Base-by-base conservation (phyloP, 2,113 vertebrate genomes). In the Falco punctatus region DNA sequence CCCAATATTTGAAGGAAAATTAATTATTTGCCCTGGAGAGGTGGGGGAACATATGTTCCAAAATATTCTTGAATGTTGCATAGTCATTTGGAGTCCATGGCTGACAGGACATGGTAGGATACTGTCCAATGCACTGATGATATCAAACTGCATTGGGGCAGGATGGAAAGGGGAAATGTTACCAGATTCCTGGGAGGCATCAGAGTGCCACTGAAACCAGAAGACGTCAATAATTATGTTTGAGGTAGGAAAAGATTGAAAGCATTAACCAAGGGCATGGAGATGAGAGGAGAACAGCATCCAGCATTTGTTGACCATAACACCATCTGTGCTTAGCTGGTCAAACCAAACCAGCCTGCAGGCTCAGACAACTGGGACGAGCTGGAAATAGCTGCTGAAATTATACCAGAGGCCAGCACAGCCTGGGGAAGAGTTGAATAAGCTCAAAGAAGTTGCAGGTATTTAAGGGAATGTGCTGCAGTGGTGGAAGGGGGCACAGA, bases 101-200 rank as follows among this genome's bases (percentile, higher is more conserved):
- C 54, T 93, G 33, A 44, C 23, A 64, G 65, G 62, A 59, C 69
- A 40, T 1, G 2, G 38, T 14, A 18, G 46, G 69, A 44, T 32
- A 24, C 42, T 1, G 0, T 54, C n/a, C 67, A 87, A 35, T 38
- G 24, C 61, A 23, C 35, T 5, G n/a, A 42, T 0, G 1, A 18
- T 73, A 48, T 15, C 38, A 80, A 89, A 86, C 70, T 26, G 35
- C 30, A 13, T 18, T 4, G 33, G 23, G 52, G 21, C n/a, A 64
- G 42, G 55, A 64, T 10, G 18, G 28, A 86, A 94, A 64, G 9
- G 33, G 51, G 13, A 66, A 66, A n/a, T 0, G 0, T 22, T 38
- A n/a, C n/a, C 42, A 22, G 1, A 0, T 51, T 73, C 38, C 46
- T 69, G 28, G 64, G 46, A 80, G 44, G 17, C 49, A 75, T 22